Evolutionary conservation across 2,888 invertebrate genomes (phyloP).

Genomic region (Bellardia bayeri): DNA sequence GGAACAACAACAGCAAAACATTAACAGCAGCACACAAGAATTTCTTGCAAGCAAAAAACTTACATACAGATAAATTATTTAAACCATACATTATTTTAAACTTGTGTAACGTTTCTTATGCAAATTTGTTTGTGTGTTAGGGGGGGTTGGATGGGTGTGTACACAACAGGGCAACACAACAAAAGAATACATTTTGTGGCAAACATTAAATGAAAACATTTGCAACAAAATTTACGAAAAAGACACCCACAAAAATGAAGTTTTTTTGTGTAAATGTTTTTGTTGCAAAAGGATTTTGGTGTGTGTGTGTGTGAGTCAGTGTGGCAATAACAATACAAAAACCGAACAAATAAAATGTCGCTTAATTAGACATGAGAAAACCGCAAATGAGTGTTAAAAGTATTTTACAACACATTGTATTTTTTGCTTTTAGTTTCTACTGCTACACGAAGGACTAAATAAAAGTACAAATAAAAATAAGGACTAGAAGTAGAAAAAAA

Average conservation of each 20-base stretch:
- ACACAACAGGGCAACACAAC: background rate
- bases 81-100: conserved; percentile 71
- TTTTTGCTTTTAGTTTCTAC: conserved; percentile 8
- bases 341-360: conserved; percentile 78
- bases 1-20: conserved; percentile 15
- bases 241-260: conserved; percentile 59
- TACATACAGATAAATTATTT: conserved; percentile 70
- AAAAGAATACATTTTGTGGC: conserved; percentile 63
- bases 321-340: conserved; percentile 54
- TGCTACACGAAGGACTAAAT: background rate
- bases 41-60: conserved; percentile 59
- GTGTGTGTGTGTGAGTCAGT: background rate
- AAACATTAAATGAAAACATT: conserved; percentile 70
- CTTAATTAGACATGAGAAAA: conserved; percentile 83
- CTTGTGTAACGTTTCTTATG: conserved; percentile 42
- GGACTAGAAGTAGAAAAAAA: conserved; percentile 25
- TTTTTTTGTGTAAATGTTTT: background rate
- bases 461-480: background rate
- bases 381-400: conserved; percentile 78
- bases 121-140: conserved; percentile 25
- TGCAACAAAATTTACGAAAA: conserved; percentile 57
- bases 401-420: conserved; percentile 69
- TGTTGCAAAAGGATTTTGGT: background rate
- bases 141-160: no score
- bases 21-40: conserved; percentile 22